phyloP scores from a whole-genome alignment of 2,888 invertebrate genomes.

The Eretmocerus hayati region DNA sequence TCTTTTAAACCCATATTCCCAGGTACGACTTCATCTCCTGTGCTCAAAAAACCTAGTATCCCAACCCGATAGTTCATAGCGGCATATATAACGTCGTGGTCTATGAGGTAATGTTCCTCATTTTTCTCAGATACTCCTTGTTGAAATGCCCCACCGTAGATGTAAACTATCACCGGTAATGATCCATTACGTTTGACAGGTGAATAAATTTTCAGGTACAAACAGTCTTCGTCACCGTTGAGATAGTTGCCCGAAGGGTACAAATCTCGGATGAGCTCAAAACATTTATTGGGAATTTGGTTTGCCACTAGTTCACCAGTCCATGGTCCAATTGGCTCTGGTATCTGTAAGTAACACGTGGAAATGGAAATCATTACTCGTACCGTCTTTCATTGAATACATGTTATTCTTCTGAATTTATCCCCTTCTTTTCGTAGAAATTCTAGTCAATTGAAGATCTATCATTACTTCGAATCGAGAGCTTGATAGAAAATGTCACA shows the following conservation, averaged over 20 bases:
- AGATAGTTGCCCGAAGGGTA: constrained; percentile 3
- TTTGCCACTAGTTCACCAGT: constrained; percentile 22
- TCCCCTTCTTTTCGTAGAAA: too few relatives aligned
- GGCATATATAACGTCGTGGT: constrained; percentile 58
- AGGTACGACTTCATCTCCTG: constrained; percentile 60
- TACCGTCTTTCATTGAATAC: too few relatives aligned
- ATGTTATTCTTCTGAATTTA: too few relatives aligned
- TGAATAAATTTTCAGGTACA: constrained; percentile 27
- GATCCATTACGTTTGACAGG: constrained; percentile 3
- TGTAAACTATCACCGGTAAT: constrained; percentile 35
- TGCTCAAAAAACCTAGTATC: constrained; percentile 63
- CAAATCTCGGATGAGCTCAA: constrained; percentile 23
- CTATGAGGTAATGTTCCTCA: constrained; percentile 56
- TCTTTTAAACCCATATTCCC: constrained; percentile 71
- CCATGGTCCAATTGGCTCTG: constrained; percentile 23
- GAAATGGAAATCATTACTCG: too few relatives aligned
- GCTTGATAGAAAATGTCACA: too few relatives aligned
- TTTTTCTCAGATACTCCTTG: constrained; percentile 33
- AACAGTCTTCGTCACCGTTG: constrained; percentile 25
- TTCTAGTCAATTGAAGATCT: too few relatives aligned
- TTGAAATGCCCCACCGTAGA: constrained; percentile 48
- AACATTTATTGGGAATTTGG: constrained; percentile 21
- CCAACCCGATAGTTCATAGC: constrained; percentile 65
- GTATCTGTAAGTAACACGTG: constrained; percentile 22
- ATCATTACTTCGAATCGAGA: too few relatives aligned